Percentiles rank a stretch among this genome's conserved stretches.
These are phyloP conservation scores for Phortica okadai DNA, from an alignment of 2,888 invertebrate genomes.

Conservation along the genomic window DNA sequence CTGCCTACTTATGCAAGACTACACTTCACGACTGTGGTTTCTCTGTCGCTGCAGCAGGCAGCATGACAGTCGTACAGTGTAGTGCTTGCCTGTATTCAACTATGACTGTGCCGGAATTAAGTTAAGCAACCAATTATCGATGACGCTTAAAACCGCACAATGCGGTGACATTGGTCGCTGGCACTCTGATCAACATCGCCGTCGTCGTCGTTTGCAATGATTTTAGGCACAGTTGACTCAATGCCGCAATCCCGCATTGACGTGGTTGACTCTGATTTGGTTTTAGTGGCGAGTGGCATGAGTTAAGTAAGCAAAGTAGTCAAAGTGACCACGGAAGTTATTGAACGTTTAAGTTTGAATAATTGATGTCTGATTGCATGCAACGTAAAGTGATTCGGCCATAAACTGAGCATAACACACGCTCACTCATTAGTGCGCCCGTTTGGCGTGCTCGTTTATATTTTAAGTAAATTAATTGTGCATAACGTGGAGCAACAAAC, in stretches of 20 bases:
- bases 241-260: neutral
- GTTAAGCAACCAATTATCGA: constrained; percentile 32
- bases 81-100: neutral
- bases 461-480: constrained; percentile 14
- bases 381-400: neutral
- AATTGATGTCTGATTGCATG: constrained; percentile 8
- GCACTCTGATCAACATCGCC: no score
- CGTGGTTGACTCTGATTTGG: constrained; percentile 14
- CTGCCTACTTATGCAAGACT: neutral
- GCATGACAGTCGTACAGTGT: constrained; percentile 16
- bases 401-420: neutral
- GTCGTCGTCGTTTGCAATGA: constrained; percentile 2
- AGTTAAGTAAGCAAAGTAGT: neutral
- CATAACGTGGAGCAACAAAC: constrained; percentile 18
- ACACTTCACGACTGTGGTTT: constrained; percentile 6
- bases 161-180: constrained; percentile 3
- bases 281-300: neutral
- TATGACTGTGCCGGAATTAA: neutral
- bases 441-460: neutral
- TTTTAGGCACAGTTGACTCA: constrained; percentile 16
- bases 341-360: neutral
- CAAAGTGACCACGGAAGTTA: constrained; percentile 6
- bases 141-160: constrained; percentile 24
- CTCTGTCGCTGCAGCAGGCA: neutral
- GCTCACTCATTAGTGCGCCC: neutral